Evolutionary conservation across 2,888 invertebrate species (phyloP).

Genomic region (Napeogenes inachia): DNA sequence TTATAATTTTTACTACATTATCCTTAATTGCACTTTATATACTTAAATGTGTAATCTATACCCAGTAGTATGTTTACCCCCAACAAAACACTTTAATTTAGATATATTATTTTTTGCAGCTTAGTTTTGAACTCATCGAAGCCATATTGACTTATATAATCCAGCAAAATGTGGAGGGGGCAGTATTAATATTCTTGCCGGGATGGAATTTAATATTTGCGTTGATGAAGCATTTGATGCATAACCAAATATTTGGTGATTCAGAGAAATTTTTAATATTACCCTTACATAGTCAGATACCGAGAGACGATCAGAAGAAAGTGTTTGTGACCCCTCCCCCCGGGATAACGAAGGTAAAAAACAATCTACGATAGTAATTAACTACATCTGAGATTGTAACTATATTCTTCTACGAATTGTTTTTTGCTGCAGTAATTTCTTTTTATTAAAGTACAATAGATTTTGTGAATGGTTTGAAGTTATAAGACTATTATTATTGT

Average conservation of each 20-base stretch:
- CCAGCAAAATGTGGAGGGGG: conserved; percentile 82
- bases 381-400: too few species aligned
- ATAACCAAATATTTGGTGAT: conserved; percentile 83
- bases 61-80: too few species aligned
- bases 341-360: conserved; percentile 87
- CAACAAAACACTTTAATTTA: not conserved
- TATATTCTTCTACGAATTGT: too few species aligned
- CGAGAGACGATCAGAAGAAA: conserved; percentile 94
- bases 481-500: too few species aligned
- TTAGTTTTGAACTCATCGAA: conserved; percentile 95
- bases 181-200: conserved; percentile 94
- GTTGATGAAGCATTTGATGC: conserved; percentile 87
- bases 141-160: conserved; percentile 82
- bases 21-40: conserved; percentile 3
- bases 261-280: conserved; percentile 83
- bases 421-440: too few species aligned
- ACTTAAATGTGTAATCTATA: not conserved
- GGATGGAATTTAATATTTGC: conserved; percentile 99
- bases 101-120: conserved; percentile 43
- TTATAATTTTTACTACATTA: too few species aligned
- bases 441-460: too few species aligned
- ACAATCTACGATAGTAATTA: too few species aligned
- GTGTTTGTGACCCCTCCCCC: conserved; percentile 93
- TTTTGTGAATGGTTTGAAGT: too few species aligned
- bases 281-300: conserved; percentile 98